phyloP scores from a whole-genome alignment of 2,113 vertebrate genomes.

The Protobothrops flavoviridis region DNA sequence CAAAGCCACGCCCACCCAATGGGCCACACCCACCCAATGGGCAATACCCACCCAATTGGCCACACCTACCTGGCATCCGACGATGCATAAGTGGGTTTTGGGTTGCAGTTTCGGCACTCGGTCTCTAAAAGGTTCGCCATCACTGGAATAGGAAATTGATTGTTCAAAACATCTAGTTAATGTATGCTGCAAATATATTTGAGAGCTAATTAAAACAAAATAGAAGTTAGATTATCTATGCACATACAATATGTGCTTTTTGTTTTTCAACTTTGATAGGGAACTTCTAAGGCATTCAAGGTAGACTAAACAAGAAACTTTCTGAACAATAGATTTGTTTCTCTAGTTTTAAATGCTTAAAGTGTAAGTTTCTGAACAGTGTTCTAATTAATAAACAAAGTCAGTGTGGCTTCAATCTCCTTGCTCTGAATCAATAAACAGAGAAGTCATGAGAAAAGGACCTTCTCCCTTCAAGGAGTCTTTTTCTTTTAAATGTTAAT shows the following conservation, averaged over 20 bases:
- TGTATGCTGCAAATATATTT: not conserved
- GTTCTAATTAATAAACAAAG: constrained; percentile 54
- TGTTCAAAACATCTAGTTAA: not conserved
- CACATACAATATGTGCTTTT: not conserved
- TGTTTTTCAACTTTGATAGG: constrained; percentile 48
- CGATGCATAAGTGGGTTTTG: too few species aligned
- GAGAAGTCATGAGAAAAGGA: constrained; percentile 68
- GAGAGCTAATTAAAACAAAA: constrained; percentile 23
- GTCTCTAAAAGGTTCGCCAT: too few species aligned
- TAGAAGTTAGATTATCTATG: not conserved
- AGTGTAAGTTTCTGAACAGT: constrained; percentile 49
- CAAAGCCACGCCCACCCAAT: too few species aligned
- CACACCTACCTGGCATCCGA: too few species aligned
- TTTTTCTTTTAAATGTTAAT: constrained; percentile 66
- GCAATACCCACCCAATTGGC: too few species aligned
- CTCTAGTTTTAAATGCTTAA: constrained; percentile 48
- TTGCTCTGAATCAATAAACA: constrained; percentile 67
- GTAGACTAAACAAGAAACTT: constrained; percentile 55
- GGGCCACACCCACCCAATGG: too few species aligned
- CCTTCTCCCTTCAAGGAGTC: constrained; percentile 63
- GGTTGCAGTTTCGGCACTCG: too few species aligned
- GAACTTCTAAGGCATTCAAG: constrained; percentile 48
- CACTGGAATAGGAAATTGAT: not conserved
- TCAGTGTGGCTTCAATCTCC: constrained; percentile 59
- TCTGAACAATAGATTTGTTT: constrained; percentile 43